Evolutionary conservation across 37 sponge, comb jelly and placozoan species (phyloP).

Genomic region (Mnemiopsis leidyi): DNA sequence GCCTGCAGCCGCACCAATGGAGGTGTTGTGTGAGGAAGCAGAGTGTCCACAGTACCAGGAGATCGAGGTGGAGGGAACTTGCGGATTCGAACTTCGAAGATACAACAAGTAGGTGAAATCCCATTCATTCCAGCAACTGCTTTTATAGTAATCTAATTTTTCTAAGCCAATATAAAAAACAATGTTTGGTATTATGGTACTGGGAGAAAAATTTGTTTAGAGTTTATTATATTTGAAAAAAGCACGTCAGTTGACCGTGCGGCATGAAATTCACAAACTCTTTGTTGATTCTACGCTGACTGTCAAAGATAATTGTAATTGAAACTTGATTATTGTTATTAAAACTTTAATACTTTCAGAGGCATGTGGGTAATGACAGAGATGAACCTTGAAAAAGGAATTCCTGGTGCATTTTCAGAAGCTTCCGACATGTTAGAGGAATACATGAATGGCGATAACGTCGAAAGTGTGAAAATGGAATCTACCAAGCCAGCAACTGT

Average conservation of each 20-base stretch:
- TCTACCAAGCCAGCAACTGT: neutral
- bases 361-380: neutral
- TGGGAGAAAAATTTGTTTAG: too few relatives aligned
- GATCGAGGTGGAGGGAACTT: neutral
- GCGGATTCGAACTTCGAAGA: neutral
- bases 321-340: too few relatives aligned
- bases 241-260: too few relatives aligned
- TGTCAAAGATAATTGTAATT: too few relatives aligned
- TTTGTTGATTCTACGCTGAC: too few relatives aligned
- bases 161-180: too few relatives aligned
- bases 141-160: too few relatives aligned
- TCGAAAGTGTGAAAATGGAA: neutral
- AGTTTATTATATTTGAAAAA: too few relatives aligned
- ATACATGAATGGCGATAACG: neutral
- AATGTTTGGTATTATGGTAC: too few relatives aligned
- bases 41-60: neutral
- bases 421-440: neutral
- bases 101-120: neutral
- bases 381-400: neutral
- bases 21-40: neutral
- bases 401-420: neutral
- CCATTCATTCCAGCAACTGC: too few relatives aligned
- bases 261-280: too few relatives aligned
- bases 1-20: neutral
- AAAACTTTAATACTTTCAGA: too few relatives aligned